Evolutionary conservation across 2,888 invertebrate genomes (phyloP).

Genomic region (Eremobia ochroleuca): DNA sequence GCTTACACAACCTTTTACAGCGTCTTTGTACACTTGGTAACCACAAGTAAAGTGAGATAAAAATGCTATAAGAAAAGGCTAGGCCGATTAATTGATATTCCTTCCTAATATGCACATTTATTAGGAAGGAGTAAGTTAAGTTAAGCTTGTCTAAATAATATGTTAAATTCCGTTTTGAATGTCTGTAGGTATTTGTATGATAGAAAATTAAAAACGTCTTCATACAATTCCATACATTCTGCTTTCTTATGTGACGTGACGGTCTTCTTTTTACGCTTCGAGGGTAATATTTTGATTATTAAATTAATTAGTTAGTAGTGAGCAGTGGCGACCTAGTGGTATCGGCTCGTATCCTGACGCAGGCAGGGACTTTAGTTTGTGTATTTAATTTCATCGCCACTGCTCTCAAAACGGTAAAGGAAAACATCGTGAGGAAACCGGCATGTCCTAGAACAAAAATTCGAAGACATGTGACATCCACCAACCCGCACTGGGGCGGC

Average conservation of each 20-base stretch:
- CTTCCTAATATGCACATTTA: too few species aligned
- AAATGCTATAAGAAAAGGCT: neutral
- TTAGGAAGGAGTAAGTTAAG: too few species aligned
- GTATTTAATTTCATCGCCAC: too few species aligned
- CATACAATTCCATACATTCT: neutral
- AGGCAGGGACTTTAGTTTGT: too few species aligned
- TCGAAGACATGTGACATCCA: neutral
- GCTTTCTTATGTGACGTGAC: neutral
- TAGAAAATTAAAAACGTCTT: neutral
- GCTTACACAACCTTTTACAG: too few species aligned
- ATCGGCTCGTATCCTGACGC: too few species aligned
- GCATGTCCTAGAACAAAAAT: neutral
- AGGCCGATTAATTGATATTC: too few species aligned
- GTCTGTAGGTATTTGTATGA: neutral
- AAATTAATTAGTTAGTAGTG: neutral
- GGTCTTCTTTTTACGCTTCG: too few species aligned
- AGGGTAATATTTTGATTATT: neutral
- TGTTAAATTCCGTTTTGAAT: neutral
- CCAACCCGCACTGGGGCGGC: neutral
- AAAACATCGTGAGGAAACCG: too few species aligned
- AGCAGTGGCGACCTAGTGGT: neutral
- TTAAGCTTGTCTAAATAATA: neutral
- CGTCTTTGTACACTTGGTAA: too few species aligned
- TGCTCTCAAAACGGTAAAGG: too few species aligned
- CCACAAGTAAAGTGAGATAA: neutral